These are phyloP conservation scores for Hoplostethus mediterraneus DNA, from an alignment of 2,797 vertebrate genomes.

Conservation along the genomic window DNA sequence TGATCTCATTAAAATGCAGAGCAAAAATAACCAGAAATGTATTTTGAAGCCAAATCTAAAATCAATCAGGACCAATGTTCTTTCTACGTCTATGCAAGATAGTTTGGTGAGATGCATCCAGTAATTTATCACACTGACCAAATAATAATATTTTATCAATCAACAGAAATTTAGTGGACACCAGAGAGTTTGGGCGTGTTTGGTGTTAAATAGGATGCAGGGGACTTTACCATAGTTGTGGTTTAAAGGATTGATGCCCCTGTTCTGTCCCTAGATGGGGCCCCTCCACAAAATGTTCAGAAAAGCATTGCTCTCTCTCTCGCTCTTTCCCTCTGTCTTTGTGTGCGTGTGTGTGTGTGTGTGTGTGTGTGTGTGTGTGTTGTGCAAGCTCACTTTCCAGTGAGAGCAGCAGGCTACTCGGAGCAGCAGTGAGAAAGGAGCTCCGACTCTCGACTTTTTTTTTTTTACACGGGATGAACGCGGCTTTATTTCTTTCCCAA, in stretches of 20 bases:
- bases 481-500: slow-evolving; percentile 46
- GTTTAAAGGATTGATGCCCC: background rate
- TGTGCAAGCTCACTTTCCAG: slow-evolving; percentile 21
- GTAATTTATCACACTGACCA: too few relatives aligned
- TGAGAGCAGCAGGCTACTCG: slow-evolving; percentile 22
- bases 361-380: background rate
- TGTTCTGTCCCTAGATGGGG: slow-evolving; percentile 67
- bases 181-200: too few relatives aligned
- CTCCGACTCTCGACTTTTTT: slow-evolving; percentile 31
- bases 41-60: too few relatives aligned
- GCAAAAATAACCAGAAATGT: too few relatives aligned
- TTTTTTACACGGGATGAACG: slow-evolving; percentile 63
- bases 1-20: too few relatives aligned
- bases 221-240: too few relatives aligned
- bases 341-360: background rate
- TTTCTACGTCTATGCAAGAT: too few relatives aligned
- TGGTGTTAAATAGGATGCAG: too few relatives aligned
- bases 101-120: too few relatives aligned
- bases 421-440: slow-evolving; percentile 28
- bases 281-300: slow-evolving; percentile 45
- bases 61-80: too few relatives aligned
- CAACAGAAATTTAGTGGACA: too few relatives aligned
- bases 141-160: too few relatives aligned
- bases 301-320: slow-evolving; percentile 8
- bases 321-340: background rate